A percentile compares a stretch with the other conserved stretches of the same genome.
Conservation (phyloP, 1,140 invertebrate species). For the Heliothis virescens region DNA sequence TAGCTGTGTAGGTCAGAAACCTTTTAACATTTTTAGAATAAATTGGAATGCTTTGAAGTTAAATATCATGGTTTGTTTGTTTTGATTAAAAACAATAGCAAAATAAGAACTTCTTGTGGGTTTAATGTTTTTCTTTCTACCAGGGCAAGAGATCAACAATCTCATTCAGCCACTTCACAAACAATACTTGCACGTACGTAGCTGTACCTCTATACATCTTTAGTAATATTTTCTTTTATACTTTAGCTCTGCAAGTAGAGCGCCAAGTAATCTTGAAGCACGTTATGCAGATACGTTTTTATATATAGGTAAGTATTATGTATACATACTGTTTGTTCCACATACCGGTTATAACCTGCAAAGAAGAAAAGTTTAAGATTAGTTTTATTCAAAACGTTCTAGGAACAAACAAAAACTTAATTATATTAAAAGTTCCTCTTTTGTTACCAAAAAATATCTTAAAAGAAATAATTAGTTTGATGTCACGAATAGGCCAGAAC, state of each 20-base stretch:
- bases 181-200: not conserved
- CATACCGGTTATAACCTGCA: conserved; percentile 27
- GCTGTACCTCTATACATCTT: not conserved
- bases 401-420: not conserved
- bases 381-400: not conserved
- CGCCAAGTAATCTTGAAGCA: conserved; percentile 25
- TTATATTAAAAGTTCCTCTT: not conserved
- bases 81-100: too few species aligned
- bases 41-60: too few species aligned
- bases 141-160: not conserved
- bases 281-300: not conserved
- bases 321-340: conserved; percentile 29
- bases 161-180: not conserved
- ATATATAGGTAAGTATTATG: not conserved
- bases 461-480: not conserved
- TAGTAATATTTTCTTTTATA: conserved; percentile 19
- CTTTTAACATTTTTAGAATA: too few species aligned
- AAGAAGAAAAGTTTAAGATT: conserved; percentile 31
- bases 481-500: not conserved
- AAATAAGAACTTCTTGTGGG: too few species aligned
- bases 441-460: not conserved
- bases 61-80: too few species aligned
- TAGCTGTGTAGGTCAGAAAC: too few species aligned
- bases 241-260: conserved; percentile 16
- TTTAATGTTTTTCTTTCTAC: not conserved